A percentile compares a stretch with the other conserved stretches of the same genome.
phyloP scores from a whole-genome alignment of 2,797 vertebrate genomes.

The Florisuga fusca region DNA sequence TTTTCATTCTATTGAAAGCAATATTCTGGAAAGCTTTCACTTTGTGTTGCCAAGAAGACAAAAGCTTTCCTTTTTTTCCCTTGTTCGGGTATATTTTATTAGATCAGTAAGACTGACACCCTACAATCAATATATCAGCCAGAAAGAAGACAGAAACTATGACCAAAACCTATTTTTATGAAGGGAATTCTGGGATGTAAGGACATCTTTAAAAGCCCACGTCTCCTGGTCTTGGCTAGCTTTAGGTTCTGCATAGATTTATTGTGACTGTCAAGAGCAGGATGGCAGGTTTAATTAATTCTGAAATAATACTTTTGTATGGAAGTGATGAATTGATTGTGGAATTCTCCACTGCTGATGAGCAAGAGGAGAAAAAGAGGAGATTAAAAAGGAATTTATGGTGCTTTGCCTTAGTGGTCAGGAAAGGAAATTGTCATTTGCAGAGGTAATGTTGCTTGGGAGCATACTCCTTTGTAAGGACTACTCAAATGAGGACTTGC shows the following conservation, averaged over 20 bases:
- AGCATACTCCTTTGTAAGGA: background rate
- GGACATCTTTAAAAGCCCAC: constrained; percentile 1
- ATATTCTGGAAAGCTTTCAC: constrained; percentile 50
- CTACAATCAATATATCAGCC: constrained; percentile 73
- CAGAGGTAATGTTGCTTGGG: background rate
- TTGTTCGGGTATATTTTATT: constrained; percentile 65
- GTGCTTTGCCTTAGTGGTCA: background rate
- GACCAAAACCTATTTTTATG: constrained; percentile 45
- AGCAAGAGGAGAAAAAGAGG: background rate
- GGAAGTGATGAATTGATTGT: background rate
- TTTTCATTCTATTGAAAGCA: constrained; percentile 55
- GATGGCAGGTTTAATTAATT: constrained; percentile 20
- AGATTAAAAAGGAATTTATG: background rate
- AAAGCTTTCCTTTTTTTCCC: constrained; percentile 1
- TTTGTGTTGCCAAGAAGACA: constrained; percentile 58
- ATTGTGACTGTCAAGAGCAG: background rate
- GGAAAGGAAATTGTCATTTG: background rate
- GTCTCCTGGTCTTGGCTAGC: background rate
- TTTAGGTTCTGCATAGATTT: constrained; percentile 1
- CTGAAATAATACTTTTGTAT: background rate
- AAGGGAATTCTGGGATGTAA: background rate
- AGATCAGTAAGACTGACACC: constrained; percentile 59
- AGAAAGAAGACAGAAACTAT: constrained; percentile 64
- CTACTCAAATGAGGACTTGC: background rate
- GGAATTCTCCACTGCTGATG: background rate